These are phyloP conservation scores for Microtus ochrogaster DNA, from an alignment of 2,113 vertebrate genomes.

Conservation along the genomic window DNA sequence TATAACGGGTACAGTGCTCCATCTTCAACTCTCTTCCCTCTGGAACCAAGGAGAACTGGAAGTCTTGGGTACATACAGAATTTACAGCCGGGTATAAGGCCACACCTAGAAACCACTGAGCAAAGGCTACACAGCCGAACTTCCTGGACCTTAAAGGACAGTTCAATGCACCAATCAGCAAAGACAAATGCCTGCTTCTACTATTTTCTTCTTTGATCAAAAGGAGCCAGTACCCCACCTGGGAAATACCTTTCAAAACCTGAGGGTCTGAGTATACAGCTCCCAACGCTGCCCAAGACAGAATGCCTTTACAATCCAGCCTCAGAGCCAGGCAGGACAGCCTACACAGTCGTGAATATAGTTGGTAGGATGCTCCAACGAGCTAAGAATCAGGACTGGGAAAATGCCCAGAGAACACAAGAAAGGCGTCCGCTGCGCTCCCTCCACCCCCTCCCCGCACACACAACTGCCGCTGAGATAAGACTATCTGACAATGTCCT, in stretches of 20 bases:
- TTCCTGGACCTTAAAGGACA: accelerated
- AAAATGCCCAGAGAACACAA: too few relatives aligned
- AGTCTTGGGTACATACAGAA: background rate
- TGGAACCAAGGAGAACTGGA: background rate
- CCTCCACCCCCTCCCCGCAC: background rate
- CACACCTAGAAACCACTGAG: background rate
- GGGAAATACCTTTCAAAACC: background rate
- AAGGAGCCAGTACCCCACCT: background rate
- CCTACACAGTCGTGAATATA: background rate
- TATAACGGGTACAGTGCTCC: too few relatives aligned
- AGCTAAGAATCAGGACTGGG: background rate
- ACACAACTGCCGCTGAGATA: background rate
- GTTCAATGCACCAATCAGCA: too few relatives aligned
- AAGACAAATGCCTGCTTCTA: background rate
- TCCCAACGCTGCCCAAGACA: background rate
- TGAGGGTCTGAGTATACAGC: too few relatives aligned
- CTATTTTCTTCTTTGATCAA: too few relatives aligned
- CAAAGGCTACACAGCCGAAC: background rate
- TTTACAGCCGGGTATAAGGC: background rate
- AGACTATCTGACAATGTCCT: background rate
- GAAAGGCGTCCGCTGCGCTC: background rate
- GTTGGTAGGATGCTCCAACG: accelerated
- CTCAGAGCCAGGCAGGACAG: accelerated
- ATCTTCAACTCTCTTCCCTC: background rate
- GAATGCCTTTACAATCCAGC: background rate